Conservation (phyloP, 2,888 invertebrate genomes). For the Tyria jacobaeae region DNA sequence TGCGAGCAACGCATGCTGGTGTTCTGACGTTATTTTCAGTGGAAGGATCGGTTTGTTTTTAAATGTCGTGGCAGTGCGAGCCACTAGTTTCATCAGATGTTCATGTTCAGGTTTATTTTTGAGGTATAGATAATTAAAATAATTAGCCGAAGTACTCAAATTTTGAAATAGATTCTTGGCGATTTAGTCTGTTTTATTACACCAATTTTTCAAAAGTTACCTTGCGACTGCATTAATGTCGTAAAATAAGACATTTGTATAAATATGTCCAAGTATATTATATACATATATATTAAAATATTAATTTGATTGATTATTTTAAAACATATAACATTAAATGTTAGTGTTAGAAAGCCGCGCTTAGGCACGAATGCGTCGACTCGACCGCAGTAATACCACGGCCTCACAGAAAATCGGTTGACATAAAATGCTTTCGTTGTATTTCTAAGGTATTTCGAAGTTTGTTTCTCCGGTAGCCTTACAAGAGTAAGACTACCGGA, state of each 20-base stretch:
- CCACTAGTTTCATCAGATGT: constrained; percentile 70
- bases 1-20: constrained; percentile 67
- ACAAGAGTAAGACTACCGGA: too few species aligned
- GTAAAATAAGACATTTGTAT: too few species aligned
- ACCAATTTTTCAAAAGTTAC: neutral
- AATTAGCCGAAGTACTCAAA: constrained; percentile 1
- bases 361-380: too few species aligned
- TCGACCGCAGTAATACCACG: too few species aligned
- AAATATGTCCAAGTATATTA: too few species aligned
- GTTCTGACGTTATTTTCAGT: constrained; percentile 63
- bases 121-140: constrained; percentile 3
- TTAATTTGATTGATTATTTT: too few species aligned
- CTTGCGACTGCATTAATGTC: neutral
- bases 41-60: constrained; percentile 79
- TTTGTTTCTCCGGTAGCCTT: too few species aligned
- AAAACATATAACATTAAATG: too few species aligned
- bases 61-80: constrained; percentile 74
- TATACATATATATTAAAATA: too few species aligned
- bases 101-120: constrained; percentile 45
- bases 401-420: too few species aligned
- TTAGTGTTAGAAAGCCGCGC: too few species aligned
- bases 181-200: neutral
- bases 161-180: neutral
- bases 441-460: too few species aligned
- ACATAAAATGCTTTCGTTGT: neutral